These are phyloP conservation scores for Atopsyche davidsoni DNA, from an alignment of 1,140 invertebrate genomes.

Conservation along the genomic window DNA sequence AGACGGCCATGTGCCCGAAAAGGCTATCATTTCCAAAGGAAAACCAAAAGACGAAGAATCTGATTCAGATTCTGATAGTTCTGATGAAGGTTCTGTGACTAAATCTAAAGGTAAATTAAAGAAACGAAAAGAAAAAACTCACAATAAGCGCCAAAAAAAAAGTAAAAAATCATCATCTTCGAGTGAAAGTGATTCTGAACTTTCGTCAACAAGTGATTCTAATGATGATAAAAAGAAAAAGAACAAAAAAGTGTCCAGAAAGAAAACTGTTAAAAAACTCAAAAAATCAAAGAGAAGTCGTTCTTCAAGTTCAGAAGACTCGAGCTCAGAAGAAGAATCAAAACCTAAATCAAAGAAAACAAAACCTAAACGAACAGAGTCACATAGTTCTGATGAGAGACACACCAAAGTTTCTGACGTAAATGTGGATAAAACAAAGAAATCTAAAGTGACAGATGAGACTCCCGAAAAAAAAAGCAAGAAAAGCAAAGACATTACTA, in stretches of 20 bases:
- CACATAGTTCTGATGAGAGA: conserved; percentile 24
- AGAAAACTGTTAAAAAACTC: conserved; percentile 45
- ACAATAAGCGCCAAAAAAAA: conserved; percentile 48
- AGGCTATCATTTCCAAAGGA: conserved; percentile 15
- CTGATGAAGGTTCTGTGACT: conserved; percentile 39
- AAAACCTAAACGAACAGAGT: conserved; percentile 41
- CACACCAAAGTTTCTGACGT: conserved; percentile 26
- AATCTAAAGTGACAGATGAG: conserved; percentile 42
- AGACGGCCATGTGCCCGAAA: conserved; percentile 7
- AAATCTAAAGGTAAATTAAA: conserved; percentile 47
- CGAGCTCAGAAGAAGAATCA: conserved; percentile 55
- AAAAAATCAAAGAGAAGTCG: conserved; percentile 44
- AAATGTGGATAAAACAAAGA: conserved; percentile 36
- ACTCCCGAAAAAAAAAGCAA: conserved; percentile 35
- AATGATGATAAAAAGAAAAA: conserved; percentile 59
- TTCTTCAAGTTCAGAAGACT: conserved; percentile 50
- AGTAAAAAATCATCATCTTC: conserved; percentile 45
- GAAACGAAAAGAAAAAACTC: conserved; percentile 43
- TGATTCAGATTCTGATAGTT: conserved; percentile 43
- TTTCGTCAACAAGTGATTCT: conserved; percentile 55
- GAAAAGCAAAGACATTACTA: conserved; percentile 19
- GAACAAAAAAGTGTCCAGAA: conserved; percentile 47
- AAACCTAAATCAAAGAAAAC: conserved; percentile 48
- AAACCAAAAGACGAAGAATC: conserved; percentile 41
- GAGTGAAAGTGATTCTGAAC: conserved; percentile 54